Evolutionary conservation across 2,113 vertebrate species (phyloP).

Genomic region (Phalacrocorax aristotelis): DNA sequence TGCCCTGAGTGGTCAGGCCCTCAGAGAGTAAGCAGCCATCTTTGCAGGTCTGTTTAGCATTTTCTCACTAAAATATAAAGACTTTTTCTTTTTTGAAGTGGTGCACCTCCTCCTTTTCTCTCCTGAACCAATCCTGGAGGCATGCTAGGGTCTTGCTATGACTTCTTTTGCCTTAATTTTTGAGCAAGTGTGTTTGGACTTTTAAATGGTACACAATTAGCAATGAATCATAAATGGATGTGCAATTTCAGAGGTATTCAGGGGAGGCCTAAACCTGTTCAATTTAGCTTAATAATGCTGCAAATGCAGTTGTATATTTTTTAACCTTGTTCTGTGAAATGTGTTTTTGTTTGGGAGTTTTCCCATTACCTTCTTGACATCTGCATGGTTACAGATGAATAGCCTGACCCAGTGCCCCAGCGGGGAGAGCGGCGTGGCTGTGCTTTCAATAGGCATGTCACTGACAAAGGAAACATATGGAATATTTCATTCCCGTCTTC

Average conservation of each 20-base stretch:
- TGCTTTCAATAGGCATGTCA: slow-evolving; percentile 63
- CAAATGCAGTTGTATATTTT: slow-evolving; percentile 34
- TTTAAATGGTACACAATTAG: not conserved
- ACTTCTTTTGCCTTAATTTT: not conserved
- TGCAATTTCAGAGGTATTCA: not conserved
- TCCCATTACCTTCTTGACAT: slow-evolving; percentile 65
- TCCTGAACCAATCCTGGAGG: not conserved
- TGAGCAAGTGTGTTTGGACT: not conserved
- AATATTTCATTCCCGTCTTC: slow-evolving; percentile 60
- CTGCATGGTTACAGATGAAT: slow-evolving; percentile 62
- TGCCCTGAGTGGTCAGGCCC: not conserved
- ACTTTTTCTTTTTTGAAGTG: not conserved
- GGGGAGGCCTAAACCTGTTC: slow-evolving; percentile 17
- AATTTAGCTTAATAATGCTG: slow-evolving; percentile 3
- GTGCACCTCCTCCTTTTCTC: not conserved
- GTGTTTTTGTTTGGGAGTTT: slow-evolving; percentile 46
- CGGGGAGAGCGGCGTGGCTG: slow-evolving; percentile 43
- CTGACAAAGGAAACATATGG: slow-evolving; percentile 70
- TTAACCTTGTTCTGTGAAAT: not conserved
- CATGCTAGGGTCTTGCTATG: not conserved
- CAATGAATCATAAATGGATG: slow-evolving; percentile 24
- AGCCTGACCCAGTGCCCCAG: slow-evolving; percentile 63
- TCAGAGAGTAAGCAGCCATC: not conserved
- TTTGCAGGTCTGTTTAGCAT: not conserved
- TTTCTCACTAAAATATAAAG: not conserved